phyloP scores from a whole-genome alignment of 2,888 invertebrate genomes.

The Tinea semifulvella region DNA sequence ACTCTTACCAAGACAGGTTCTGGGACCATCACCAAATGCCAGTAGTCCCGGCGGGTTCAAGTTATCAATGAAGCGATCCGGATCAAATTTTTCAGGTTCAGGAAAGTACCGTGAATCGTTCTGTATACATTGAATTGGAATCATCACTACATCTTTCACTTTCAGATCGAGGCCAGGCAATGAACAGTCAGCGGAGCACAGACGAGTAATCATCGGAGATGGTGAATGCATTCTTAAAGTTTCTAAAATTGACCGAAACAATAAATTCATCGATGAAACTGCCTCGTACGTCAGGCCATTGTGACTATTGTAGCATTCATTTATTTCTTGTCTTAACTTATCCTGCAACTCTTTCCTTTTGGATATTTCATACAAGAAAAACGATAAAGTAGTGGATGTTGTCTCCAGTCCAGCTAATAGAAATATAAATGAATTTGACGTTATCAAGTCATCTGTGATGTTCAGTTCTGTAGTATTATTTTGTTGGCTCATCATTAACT shows the following conservation, averaged over 20 bases:
- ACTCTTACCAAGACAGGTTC: conserved; percentile 53
- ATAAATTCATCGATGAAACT: conserved; percentile 43
- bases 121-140: conserved; percentile 52
- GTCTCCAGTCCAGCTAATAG: conserved; percentile 59
- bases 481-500: conserved; percentile 57
- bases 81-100: conserved; percentile 51
- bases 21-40: conserved; percentile 55
- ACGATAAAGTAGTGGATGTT: conserved; percentile 51
- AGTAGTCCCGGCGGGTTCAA: conserved; percentile 43
- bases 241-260: conserved; percentile 39
- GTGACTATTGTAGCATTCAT: conserved; percentile 35
- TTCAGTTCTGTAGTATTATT: conserved; percentile 37
- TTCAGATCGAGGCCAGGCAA: conserved; percentile 40
- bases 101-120: conserved; percentile 44
- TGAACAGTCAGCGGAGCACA: conserved; percentile 46
- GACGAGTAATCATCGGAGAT: conserved; percentile 49
- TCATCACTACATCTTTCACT: conserved; percentile 42
- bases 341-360: conserved; percentile 47
- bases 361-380: conserved; percentile 53
- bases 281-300: conserved; percentile 49
- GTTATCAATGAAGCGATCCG: conserved; percentile 44
- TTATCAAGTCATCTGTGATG: conserved; percentile 58
- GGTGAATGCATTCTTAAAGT: conserved; percentile 52
- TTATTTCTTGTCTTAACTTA: conserved; percentile 38
- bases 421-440: conserved; percentile 60